Evolutionary conservation across 2,113 vertebrate species (phyloP).

Genomic region (Hippocampus comes): DNA sequence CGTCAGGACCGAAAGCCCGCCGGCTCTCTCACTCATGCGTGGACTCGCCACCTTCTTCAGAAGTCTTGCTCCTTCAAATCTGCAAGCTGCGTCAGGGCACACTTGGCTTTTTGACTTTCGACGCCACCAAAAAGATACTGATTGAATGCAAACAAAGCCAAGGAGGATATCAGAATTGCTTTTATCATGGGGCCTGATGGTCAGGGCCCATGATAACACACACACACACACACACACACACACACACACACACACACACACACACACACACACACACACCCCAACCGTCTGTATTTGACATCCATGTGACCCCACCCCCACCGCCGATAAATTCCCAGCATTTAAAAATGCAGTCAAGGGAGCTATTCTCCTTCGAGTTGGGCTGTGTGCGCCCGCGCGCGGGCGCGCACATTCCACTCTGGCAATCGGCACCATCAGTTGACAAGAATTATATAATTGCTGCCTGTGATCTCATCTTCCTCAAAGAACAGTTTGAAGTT

Average conservation of each 20-base stretch:
- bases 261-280: slow-evolving; percentile 15
- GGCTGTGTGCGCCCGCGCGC: slow-evolving; percentile 13
- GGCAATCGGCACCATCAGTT: slow-evolving; percentile 87
- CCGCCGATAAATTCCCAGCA: slow-evolving; percentile 70
- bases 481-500: slow-evolving; percentile 84
- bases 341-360: slow-evolving; percentile 79
- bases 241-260: slow-evolving; percentile 25
- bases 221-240: slow-evolving; percentile 28
- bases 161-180: slow-evolving; percentile 60
- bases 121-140: slow-evolving; percentile 58
- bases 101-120: slow-evolving; percentile 61
- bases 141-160: slow-evolving; percentile 56
- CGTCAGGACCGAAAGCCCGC: slow-evolving; percentile 19
- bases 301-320: slow-evolving; percentile 72
- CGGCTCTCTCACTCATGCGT: slow-evolving; percentile 9
- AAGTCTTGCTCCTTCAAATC: slow-evolving; percentile 52
- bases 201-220: slow-evolving; percentile 25
- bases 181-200: slow-evolving; percentile 64
- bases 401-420: slow-evolving; percentile 73
- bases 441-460: slow-evolving; percentile 95
- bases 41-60: slow-evolving; percentile 39
- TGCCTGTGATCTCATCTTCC: slow-evolving; percentile 86
- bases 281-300: slow-evolving; percentile 81
- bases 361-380: slow-evolving; percentile 74
- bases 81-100: slow-evolving; percentile 60